Base-by-base conservation (phyloP, 2,113 vertebrate species). In the Alosa alosa region DNA sequence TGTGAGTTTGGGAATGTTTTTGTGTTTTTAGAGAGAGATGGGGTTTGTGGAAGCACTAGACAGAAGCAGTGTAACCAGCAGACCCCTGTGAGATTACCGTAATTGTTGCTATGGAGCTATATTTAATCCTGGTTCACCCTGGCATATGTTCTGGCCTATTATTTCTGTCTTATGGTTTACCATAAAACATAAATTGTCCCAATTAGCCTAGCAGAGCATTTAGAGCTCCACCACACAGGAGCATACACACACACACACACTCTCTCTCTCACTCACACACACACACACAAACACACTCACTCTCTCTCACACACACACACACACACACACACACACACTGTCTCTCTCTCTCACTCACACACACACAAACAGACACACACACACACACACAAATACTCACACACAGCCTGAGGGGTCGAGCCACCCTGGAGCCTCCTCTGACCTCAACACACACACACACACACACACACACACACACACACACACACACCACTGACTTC, bases 401-500 rank as follows among this genome's bases (percentile, higher is more conserved):
- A 0, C 39, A 52, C 41, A 82, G 41, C 13, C 75, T 49, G 41
- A 57, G 11, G 6, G 18, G 49, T 55, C 25, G 49, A 36, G 64
- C 60, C 64, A 72, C 64, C 64, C 64, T 72, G 64, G 64, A 25
- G 64, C 64, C 64, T 72, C 31, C 22, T 52, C 55, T 57, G 36
- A 83, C 82, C 31, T 18, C 31, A 31, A 31, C 82, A 49, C 82
- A 22, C 82, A 46, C 46, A n/a, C 82, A n/a, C 82, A 25, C 82
- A 10, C 49, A 31, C 82, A 55, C 46, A 52, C 49, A 39, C 64
- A n/a, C n/a, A n/a, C n/a, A n/a, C 82, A n/a, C 82, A 25, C 82
- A 10, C 49, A 31, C 82, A 55, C 46, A 52, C 49, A 39, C 64
- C 64, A 72, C 8, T 4, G 64, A 31, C 22, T 31, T 72, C 9